Conservation (phyloP, 2,113 vertebrate genomes). For the Scytalopus superciliaris region DNA sequence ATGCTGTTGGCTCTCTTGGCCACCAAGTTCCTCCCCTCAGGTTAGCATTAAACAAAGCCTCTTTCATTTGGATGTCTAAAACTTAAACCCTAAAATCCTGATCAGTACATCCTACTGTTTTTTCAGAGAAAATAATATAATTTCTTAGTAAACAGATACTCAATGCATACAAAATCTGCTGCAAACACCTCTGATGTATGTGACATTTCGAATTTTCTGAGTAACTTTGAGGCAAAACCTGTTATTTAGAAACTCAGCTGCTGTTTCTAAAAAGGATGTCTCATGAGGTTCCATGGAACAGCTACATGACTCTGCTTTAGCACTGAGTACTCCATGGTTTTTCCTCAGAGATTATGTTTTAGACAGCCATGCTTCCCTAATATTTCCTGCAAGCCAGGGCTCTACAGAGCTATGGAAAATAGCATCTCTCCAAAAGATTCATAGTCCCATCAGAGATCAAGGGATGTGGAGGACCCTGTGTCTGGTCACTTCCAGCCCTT, state of each 20-base stretch:
- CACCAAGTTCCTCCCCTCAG: background rate
- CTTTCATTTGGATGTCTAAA: background rate
- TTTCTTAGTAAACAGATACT: background rate
- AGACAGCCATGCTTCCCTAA: background rate
- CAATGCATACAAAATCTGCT: background rate
- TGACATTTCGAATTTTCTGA: background rate
- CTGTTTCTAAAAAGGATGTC: background rate
- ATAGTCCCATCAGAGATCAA: background rate
- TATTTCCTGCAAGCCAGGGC: background rate
- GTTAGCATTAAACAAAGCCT: background rate
- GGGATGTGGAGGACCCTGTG: background rate
- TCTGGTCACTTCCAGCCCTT: background rate
- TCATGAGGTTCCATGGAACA: background rate
- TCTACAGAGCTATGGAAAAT: background rate
- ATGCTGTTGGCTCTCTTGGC: background rate
- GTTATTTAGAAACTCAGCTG: background rate
- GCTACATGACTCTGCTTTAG: background rate
- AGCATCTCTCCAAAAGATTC: background rate
- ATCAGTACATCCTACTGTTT: background rate
- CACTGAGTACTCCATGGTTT: fast-evolving
- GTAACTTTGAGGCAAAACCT: background rate
- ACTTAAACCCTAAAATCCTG: background rate
- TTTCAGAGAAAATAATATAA: background rate
- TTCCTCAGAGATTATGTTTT: background rate
- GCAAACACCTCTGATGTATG: background rate